A percentile compares a stretch with the other conserved stretches of the same genome.
Evolutionary conservation across 2,113 vertebrate species (phyloP).

Genomic region (Zosterops lateralis): DNA sequence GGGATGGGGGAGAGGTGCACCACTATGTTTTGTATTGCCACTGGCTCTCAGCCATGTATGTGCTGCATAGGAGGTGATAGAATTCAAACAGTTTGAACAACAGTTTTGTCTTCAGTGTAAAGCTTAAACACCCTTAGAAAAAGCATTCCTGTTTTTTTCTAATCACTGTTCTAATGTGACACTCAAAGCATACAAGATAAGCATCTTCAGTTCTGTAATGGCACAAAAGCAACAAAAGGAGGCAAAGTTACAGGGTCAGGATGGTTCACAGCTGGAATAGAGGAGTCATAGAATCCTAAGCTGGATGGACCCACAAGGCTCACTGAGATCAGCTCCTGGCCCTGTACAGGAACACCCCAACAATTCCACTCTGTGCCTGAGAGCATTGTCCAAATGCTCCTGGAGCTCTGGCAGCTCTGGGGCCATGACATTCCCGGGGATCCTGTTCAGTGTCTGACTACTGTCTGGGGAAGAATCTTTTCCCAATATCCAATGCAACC

Average conservation of each 20-base stretch:
- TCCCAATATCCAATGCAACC: neutral
- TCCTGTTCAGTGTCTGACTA: neutral
- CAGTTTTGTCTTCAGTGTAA: neutral
- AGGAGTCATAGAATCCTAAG: neutral
- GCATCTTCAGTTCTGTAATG: neutral
- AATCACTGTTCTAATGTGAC: neutral
- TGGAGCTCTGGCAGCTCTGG: neutral
- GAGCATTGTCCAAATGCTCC: fast-evolving
- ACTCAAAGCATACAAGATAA: neutral
- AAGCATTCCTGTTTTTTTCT: neutral
- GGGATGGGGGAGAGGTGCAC: neutral
- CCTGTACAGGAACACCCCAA: neutral
- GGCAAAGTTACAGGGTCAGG: neutral
- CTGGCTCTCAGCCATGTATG: neutral
- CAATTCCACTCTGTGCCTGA: neutral
- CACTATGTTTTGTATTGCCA: neutral
- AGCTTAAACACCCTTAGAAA: neutral
- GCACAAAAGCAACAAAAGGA: neutral
- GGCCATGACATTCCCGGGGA: fast-evolving
- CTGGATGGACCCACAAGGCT: neutral
- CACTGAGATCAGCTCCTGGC: neutral
- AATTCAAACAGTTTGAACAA: neutral
- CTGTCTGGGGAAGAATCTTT: neutral
- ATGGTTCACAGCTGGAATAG: fast-evolving
- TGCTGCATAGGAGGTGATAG: neutral